Conservation (phyloP, 2,888 invertebrate genomes). For the Azorinus chamasolen region DNA sequence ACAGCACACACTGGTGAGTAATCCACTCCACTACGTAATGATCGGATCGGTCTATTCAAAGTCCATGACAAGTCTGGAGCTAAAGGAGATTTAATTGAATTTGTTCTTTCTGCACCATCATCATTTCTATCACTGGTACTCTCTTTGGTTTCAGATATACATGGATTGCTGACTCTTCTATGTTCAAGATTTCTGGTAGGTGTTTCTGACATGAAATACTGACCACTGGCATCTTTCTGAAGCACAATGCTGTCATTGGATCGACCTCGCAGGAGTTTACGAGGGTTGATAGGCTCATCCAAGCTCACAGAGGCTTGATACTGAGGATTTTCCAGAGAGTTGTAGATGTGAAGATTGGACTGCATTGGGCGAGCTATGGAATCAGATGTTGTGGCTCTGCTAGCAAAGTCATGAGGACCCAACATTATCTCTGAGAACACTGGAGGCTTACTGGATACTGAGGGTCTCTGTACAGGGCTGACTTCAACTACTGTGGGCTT, state of each 20-base stretch:
- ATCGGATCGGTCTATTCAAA: too few species aligned
- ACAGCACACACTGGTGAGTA: slow-evolving; percentile 37
- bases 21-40: slow-evolving; percentile 19
- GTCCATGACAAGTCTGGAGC: too few species aligned
- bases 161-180: background rate
- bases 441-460: slow-evolving; percentile 29
- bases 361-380: slow-evolving; percentile 60
- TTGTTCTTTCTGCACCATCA: too few species aligned
- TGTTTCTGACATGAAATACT: slow-evolving; percentile 15
- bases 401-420: slow-evolving; percentile 65
- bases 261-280: slow-evolving; percentile 46
- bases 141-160: background rate
- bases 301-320: slow-evolving; percentile 51
- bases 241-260: slow-evolving; percentile 52
- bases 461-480: slow-evolving; percentile 55
- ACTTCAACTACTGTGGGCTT: slow-evolving; percentile 60
- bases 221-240: slow-evolving; percentile 50
- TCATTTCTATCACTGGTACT: background rate
- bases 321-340: slow-evolving; percentile 62
- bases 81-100: too few species aligned
- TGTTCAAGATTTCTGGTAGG: background rate
- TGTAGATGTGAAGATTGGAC: slow-evolving; percentile 60
- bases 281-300: slow-evolving; percentile 28
- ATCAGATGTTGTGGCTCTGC: slow-evolving; percentile 33
- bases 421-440: slow-evolving; percentile 48